phyloP scores from a whole-genome alignment of 2,888 invertebrate genomes.

The Lapara coniferarum region DNA sequence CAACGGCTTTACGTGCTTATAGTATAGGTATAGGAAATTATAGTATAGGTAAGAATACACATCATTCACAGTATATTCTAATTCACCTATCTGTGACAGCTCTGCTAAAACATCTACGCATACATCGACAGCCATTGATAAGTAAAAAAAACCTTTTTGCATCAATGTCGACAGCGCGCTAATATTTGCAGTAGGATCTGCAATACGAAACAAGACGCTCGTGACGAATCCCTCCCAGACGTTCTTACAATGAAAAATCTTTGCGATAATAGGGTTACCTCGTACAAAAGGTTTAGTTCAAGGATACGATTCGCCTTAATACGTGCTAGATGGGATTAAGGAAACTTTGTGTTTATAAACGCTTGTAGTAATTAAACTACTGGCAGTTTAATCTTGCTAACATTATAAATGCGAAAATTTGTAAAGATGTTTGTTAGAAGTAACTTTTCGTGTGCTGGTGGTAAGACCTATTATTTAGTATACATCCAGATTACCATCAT shows the following conservation, averaged over 20 bases:
- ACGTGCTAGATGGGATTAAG: conserved; percentile 21
- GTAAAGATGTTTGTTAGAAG: too few relatives aligned
- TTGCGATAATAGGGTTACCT: conserved; percentile 32
- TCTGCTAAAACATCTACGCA: background rate
- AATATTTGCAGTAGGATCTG: conserved; percentile 22
- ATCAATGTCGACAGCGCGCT: background rate
- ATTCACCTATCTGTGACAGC: too few relatives aligned
- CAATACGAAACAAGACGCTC: conserved; percentile 35
- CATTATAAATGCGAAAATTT: too few relatives aligned
- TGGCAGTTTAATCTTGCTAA: background rate
- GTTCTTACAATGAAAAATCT: conserved; percentile 37
- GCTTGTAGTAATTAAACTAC: background rate
- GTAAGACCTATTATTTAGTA: too few relatives aligned
- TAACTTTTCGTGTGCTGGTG: too few relatives aligned
- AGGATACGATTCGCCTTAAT: conserved; percentile 19
- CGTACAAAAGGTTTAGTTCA: conserved; percentile 30
- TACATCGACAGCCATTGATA: background rate
- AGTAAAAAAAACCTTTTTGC: too few relatives aligned
- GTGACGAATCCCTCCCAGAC: conserved; percentile 40
- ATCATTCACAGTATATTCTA: too few relatives aligned
- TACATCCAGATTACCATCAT: too few relatives aligned
- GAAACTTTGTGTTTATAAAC: conserved; percentile 17
- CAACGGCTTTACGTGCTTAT: too few relatives aligned
- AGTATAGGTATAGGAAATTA: too few relatives aligned
- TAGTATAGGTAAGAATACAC: too few relatives aligned